Evolutionary conservation across 2,113 vertebrate species (phyloP).

Genomic region (Hippopotamus amphibius): DNA sequence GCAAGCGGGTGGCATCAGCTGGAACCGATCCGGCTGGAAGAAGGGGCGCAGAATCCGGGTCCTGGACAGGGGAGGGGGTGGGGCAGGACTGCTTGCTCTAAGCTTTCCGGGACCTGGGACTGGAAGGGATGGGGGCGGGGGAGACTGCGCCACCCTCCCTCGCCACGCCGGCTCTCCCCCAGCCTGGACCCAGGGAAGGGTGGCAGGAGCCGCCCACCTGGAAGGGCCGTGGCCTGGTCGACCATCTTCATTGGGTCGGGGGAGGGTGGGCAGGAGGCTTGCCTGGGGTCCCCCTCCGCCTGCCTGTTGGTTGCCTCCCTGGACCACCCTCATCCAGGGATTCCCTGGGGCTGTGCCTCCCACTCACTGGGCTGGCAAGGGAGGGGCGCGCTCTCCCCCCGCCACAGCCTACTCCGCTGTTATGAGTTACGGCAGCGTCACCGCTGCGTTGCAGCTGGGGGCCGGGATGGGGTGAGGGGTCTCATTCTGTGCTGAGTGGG

Average conservation of each 20-base stretch:
- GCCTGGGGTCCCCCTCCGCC: not conserved
- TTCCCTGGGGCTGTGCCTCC: conserved; percentile 47
- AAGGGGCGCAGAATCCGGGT: conserved; percentile 52
- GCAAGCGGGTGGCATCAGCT: not conserved
- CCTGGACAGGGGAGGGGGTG: not conserved
- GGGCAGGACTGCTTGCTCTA: not conserved
- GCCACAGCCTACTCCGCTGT: not conserved
- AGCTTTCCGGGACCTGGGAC: conserved; percentile 18
- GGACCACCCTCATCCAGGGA: conserved; percentile 47
- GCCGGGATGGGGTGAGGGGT: not conserved
- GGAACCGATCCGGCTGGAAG: not conserved
- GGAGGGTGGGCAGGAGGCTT: not conserved
- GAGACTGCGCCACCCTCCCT: conserved; percentile 65
- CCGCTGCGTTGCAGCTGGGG: not conserved
- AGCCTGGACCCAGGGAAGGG: not conserved
- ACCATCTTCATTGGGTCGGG: not conserved
- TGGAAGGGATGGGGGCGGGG: conserved; percentile 53
- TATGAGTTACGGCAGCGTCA: not conserved
- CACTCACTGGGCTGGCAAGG: not conserved
- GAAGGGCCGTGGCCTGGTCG: not conserved
- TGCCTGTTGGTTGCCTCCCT: not conserved
- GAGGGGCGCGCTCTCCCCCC: not conserved
- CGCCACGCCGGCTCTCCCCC: not conserved
- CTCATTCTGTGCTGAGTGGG: not conserved
- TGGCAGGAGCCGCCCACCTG: not conserved